Evolutionary conservation across 2,888 invertebrate genomes (phyloP).

Genomic region (Portevinia maculata): DNA sequence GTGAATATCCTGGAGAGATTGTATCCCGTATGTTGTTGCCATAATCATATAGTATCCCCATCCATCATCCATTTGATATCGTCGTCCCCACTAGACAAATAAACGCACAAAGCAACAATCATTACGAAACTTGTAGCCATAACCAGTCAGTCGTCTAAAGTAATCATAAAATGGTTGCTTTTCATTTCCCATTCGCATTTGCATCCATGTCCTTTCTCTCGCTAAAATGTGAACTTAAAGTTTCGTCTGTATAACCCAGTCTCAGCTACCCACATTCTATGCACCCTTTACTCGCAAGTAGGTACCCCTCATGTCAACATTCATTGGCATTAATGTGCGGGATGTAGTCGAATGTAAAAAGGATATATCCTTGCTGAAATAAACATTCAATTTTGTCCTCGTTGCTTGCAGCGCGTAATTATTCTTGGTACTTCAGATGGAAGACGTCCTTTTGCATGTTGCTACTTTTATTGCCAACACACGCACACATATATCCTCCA

Average conservation of each 20-base stretch:
- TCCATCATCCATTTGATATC: not conserved
- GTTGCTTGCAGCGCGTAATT: conserved; percentile 55
- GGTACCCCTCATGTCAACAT: conserved; percentile 43
- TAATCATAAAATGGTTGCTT: conserved; percentile 72
- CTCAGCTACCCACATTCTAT: not conserved
- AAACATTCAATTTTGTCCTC: conserved; percentile 69
- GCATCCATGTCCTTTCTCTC: conserved; percentile 59
- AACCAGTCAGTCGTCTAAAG: conserved; percentile 53
- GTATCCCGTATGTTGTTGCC: conserved; percentile 42
- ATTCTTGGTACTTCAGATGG: conserved; percentile 52
- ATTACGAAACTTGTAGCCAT: not conserved
- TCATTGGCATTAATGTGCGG: conserved; percentile 60
- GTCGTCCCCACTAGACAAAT: not conserved
- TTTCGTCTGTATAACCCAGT: not conserved
- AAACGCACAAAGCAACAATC: conserved; percentile 20
- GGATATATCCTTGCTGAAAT: conserved; percentile 61
- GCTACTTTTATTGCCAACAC: conserved; percentile 40
- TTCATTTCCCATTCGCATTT: conserved; percentile 70
- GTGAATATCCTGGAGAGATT: conserved; percentile 43
- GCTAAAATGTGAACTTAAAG: conserved; percentile 56
- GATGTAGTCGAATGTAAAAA: conserved; percentile 59
- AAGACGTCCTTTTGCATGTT: conserved; percentile 61
- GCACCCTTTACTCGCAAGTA: not conserved
- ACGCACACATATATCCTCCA: not conserved
- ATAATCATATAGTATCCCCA: not conserved